Conservation (phyloP, 2,113 vertebrate genomes). For the Leucosticte australis region DNA sequence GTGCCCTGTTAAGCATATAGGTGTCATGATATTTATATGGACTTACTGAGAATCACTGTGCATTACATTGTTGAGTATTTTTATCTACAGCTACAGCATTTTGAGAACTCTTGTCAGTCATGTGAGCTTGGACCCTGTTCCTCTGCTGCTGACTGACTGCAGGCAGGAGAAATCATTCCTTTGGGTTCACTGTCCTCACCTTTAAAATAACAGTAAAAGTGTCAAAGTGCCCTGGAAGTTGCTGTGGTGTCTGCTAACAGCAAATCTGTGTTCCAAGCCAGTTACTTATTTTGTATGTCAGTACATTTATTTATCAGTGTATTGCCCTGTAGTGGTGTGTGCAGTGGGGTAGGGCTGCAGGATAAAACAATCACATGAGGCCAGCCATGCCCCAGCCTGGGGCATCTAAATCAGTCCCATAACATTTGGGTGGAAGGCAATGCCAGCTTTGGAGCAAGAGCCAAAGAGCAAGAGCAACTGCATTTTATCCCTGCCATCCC, state of each 20-base stretch:
- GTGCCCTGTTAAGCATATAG: not conserved
- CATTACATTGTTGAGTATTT: not conserved
- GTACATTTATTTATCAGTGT: not conserved
- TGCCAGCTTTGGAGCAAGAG: not conserved
- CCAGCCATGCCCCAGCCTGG: not conserved
- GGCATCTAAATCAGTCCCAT: not conserved
- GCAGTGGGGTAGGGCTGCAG: not conserved
- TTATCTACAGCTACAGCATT: not conserved
- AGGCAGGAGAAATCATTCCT: not conserved
- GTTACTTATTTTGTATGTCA: not conserved
- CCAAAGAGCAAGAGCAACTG: not conserved
- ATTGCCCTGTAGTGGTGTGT: not conserved
- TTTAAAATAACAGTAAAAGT: not conserved
- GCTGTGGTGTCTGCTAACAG: not conserved
- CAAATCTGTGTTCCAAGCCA: not conserved
- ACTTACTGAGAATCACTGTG: not conserved
- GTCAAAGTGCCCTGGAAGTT: not conserved
- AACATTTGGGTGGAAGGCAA: not conserved
- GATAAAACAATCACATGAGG: fast-evolving
- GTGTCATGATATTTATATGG: not conserved
- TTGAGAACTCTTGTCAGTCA: not conserved
- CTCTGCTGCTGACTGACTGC: not conserved
- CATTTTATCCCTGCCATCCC: not conserved
- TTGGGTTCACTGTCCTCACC: not conserved
- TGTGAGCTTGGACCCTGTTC: not conserved